Evolutionary conservation across 2,113 vertebrate genomes (phyloP).

Genomic region (Ascaphus truei): DNA sequence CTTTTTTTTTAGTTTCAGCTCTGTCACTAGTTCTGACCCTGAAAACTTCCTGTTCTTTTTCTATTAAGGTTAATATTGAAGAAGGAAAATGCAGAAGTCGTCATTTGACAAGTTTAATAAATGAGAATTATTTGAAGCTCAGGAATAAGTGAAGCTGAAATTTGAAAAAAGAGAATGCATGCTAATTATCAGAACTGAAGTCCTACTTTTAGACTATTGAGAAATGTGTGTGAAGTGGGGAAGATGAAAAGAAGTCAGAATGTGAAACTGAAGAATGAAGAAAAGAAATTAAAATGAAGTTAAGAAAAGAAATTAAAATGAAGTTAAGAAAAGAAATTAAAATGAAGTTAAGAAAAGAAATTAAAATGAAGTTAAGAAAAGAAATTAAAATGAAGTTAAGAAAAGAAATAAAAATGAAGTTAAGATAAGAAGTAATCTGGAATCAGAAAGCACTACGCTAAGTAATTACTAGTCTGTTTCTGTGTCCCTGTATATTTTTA

Average conservation of each 20-base stretch:
- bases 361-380: too few relatives aligned
- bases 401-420: constrained; percentile 99
- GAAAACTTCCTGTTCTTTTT: constrained; percentile 97
- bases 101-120: constrained; percentile 95
- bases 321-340: too few relatives aligned
- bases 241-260: constrained; percentile 99
- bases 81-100: constrained; percentile 98
- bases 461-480: constrained; percentile 99
- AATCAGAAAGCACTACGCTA: constrained; percentile 96
- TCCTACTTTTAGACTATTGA: constrained; percentile 94
- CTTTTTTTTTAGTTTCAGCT: constrained; percentile 73
- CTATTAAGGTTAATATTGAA: constrained; percentile 98
- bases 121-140: constrained; percentile 96
- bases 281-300: too few relatives aligned
- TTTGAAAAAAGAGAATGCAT: constrained; percentile 94
- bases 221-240: constrained; percentile 94
- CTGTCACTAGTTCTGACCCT: constrained; percentile 79
- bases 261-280: constrained; percentile 99
- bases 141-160: constrained; percentile 97
- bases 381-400: too few relatives aligned
- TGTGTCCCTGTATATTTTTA: constrained; percentile 87
- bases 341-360: too few relatives aligned
- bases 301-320: too few relatives aligned
- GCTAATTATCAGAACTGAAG: constrained; percentile 96
- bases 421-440: constrained; percentile 98